Conservation (phyloP, 2,797 vertebrate genomes). For the Chaunax sp. region DNA sequence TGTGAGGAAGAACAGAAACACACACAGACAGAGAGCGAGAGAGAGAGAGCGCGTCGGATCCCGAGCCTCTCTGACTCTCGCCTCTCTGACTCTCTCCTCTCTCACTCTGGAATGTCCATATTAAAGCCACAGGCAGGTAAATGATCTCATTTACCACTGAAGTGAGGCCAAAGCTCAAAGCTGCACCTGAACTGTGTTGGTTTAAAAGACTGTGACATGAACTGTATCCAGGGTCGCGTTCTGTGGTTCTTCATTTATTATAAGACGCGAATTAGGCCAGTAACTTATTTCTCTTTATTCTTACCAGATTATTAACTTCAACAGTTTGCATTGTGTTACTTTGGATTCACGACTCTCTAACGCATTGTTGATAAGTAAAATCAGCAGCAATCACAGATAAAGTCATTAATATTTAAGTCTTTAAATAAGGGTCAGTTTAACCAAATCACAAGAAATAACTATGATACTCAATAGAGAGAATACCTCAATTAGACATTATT, state of each 20-base stretch:
- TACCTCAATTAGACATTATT: too few species aligned
- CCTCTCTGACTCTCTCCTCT: conserved; percentile 3
- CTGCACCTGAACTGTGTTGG: not conserved
- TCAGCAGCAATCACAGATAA: not conserved
- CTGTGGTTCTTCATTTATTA: not conserved
- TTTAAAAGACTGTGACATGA: not conserved
- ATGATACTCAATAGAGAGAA: too few species aligned
- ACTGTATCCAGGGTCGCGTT: not conserved
- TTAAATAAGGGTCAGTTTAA: not conserved
- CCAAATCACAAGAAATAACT: not conserved
- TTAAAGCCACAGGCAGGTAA: conserved; percentile 24
- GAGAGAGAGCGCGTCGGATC: not conserved
- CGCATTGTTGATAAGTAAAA: not conserved
- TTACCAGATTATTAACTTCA: not conserved
- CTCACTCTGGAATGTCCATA: not conserved
- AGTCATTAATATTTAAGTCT: not conserved
- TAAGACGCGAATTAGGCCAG: not conserved
- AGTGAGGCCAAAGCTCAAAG: conserved; percentile 8
- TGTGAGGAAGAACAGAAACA: not conserved
- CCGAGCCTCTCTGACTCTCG: not conserved
- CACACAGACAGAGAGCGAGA: not conserved
- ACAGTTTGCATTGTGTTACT: not conserved
- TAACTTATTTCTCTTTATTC: not conserved
- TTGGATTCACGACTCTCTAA: too few species aligned
- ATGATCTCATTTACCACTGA: conserved; percentile 13